Evolutionary conservation across 2,888 invertebrate genomes (phyloP).

Genomic region (Caenorhabditis sp.): DNA sequence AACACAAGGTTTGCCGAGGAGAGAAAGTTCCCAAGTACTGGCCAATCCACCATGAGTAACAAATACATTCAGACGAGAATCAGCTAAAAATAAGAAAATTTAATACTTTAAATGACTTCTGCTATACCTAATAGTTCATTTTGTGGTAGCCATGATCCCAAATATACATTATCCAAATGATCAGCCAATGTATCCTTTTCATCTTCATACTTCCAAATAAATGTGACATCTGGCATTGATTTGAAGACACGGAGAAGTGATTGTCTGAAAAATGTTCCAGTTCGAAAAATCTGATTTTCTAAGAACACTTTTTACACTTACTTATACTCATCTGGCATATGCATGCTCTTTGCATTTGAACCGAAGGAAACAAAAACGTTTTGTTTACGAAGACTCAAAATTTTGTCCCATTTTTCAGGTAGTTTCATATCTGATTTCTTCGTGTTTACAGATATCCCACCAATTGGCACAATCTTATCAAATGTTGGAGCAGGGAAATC

Average conservation of each 20-base stretch:
- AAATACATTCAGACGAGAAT: conserved; percentile 18
- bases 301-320: not conserved
- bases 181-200: conserved; percentile 13
- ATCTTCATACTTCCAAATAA: conserved; percentile 58
- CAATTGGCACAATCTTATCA: conserved; percentile 45
- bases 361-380: conserved; percentile 47
- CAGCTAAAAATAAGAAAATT: not conserved
- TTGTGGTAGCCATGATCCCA: conserved; percentile 54
- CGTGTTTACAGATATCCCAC: conserved; percentile 35
- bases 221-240: conserved; percentile 39
- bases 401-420: conserved; percentile 35
- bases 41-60: conserved; percentile 36
- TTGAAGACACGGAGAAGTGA: conserved; percentile 22
- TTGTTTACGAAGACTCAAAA: conserved; percentile 22
- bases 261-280: not conserved
- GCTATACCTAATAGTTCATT: conserved; percentile 45
- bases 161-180: conserved; percentile 46
- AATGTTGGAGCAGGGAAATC: conserved; percentile 52
- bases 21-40: conserved; percentile 14
- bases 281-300: not conserved
- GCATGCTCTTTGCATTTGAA: conserved; percentile 33
- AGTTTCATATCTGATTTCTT: conserved; percentile 26
- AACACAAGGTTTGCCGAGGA: conserved; percentile 24
- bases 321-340: conserved; percentile 38
- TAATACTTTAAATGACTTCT: no score